Evolutionary conservation across 2,113 vertebrate genomes (phyloP).

Genomic region (Procapra przewalskii): DNA sequence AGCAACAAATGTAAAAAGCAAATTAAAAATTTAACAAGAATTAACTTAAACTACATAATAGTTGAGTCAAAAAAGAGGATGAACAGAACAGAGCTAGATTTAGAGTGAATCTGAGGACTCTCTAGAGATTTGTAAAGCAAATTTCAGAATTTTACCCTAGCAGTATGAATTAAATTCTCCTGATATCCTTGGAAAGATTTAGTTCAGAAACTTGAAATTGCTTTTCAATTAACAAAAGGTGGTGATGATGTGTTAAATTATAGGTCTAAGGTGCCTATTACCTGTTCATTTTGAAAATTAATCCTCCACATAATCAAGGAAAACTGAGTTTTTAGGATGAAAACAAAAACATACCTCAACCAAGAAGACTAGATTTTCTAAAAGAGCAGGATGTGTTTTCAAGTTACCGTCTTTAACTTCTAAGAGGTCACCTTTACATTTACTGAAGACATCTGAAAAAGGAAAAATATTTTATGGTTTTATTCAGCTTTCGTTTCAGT

Average conservation of each 20-base stretch:
- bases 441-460: constrained; percentile 88
- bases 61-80: neutral
- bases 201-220: neutral
- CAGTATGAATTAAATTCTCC: neutral
- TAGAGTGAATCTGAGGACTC: neutral
- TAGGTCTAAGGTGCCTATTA: neutral
- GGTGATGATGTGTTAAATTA: neutral
- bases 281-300: neutral
- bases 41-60: neutral
- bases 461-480: constrained; percentile 33
- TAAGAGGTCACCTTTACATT: constrained; percentile 93
- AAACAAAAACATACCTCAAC: constrained; percentile 88
- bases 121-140: neutral
- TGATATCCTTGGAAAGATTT: neutral
- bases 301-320: neutral
- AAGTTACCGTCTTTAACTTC: constrained; percentile 87
- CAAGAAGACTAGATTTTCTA: constrained; percentile 97
- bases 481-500: neutral
- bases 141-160: neutral
- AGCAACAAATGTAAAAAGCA: neutral
- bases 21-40: neutral
- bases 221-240: neutral
- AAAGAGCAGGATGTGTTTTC: constrained; percentile 86
- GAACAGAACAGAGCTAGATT: neutral
- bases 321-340: neutral